Percentiles rank a stretch among this genome's conserved stretches.
phyloP scores from a whole-genome alignment of 1,140 invertebrate species.

The Amphibalanus amphitrite region DNA sequence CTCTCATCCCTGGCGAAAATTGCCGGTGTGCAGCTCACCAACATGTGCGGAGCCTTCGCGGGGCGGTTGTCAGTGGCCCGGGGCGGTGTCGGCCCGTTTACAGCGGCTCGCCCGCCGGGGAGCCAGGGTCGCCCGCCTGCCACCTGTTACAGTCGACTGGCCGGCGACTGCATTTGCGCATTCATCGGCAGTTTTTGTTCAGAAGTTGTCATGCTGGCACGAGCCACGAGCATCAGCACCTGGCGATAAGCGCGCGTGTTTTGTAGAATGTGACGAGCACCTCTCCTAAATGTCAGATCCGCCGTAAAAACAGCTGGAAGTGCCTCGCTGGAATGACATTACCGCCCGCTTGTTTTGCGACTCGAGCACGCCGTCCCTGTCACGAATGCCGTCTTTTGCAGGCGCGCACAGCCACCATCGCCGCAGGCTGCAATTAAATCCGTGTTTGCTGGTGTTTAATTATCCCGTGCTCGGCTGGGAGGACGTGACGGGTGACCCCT shows the following conservation, averaged over 20 bases:
- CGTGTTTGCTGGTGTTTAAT: neutral
- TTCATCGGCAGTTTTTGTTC: too few relatives aligned
- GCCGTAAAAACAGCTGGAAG: neutral
- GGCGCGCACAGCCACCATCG: neutral
- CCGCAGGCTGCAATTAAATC: neutral
- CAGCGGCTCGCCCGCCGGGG: neutral
- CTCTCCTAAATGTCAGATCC: neutral
- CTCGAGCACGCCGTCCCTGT: neutral
- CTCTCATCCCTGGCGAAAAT: neutral
- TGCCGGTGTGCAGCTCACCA: neutral
- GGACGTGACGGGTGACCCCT: neutral
- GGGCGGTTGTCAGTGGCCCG: neutral
- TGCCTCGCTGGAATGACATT: too few relatives aligned
- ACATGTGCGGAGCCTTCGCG: neutral
- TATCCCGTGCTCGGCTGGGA: neutral
- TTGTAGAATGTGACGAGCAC: neutral
- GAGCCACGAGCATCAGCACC: too few relatives aligned
- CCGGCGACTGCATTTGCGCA: neutral
- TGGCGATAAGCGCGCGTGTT: neutral
- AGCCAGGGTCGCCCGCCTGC: neutral
- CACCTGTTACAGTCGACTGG: neutral
- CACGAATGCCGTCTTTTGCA: neutral
- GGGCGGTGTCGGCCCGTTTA: neutral
- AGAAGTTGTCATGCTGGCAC: too few relatives aligned
- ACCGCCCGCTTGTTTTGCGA: too few relatives aligned